Percentiles rank a stretch among this genome's conserved stretches.
phyloP scores from a whole-genome alignment of 2,113 vertebrate genomes.

The Chloebia gouldiae region DNA sequence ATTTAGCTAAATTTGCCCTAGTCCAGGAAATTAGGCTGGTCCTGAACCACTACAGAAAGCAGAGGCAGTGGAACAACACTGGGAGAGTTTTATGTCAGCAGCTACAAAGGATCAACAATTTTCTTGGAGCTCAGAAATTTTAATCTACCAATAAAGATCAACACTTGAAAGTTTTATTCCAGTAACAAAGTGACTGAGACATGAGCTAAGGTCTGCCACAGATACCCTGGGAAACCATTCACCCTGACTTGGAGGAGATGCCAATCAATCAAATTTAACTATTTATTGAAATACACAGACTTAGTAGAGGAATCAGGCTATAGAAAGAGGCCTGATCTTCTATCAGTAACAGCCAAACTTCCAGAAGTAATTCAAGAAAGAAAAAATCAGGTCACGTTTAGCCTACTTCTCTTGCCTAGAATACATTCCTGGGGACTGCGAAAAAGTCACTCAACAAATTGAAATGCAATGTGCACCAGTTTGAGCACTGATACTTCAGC shows the following conservation, averaged over 20 bases:
- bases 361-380: background rate
- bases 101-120: background rate
- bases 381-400: background rate
- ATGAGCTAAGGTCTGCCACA: background rate
- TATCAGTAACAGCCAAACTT: background rate
- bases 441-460: rapidly evolving
- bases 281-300: background rate
- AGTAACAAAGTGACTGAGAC: background rate
- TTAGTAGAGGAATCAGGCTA: background rate
- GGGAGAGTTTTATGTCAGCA: background rate
- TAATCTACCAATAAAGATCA: background rate
- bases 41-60: background rate
- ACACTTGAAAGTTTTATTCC: background rate
- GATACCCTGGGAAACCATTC: background rate
- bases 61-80: background rate
- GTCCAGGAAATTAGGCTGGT: background rate
- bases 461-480: background rate
- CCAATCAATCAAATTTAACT: background rate
- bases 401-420: background rate
- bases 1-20: background rate
- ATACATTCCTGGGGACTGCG: background rate
- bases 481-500: background rate
- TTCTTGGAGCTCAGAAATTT: background rate
- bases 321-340: background rate
- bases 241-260: background rate